phyloP scores from a whole-genome alignment of 2,797 vertebrate genomes.

The Hippopotamyrus pictus region DNA sequence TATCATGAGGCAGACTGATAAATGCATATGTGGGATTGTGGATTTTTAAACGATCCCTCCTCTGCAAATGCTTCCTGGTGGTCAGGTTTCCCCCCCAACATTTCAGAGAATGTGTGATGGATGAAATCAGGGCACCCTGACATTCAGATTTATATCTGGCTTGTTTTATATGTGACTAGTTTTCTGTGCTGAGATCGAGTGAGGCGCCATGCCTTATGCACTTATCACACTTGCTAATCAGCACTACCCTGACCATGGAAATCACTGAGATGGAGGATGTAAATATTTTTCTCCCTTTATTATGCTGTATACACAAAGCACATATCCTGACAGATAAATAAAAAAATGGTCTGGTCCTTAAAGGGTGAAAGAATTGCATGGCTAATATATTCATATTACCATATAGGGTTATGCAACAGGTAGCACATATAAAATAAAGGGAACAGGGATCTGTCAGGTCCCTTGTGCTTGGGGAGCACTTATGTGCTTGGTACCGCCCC shows the following conservation, averaged over 20 bases:
- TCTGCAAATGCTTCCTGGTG: background rate
- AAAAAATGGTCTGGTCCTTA: constrained; percentile 19
- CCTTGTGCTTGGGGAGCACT: background rate
- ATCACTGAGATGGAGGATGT: background rate
- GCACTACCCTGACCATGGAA: background rate
- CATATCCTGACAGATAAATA: background rate
- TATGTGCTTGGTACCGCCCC: background rate
- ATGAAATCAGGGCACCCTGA: background rate
- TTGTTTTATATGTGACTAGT: background rate
- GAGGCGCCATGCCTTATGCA: background rate
- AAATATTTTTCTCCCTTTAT: background rate
- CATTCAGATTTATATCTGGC: background rate
- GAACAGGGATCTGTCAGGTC: constrained; percentile 4
- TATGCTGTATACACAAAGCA: background rate
- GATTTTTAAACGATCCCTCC: background rate
- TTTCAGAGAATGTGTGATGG: background rate
- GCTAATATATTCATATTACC: background rate
- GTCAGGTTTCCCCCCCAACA: background rate
- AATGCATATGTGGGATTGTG: background rate
- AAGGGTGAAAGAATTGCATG: constrained; percentile 20
- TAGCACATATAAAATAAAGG: background rate
- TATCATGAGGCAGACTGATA: background rate
- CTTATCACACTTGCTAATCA: background rate
- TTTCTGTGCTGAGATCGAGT: background rate
- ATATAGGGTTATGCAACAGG: background rate